Conservation (phyloP, 1,140 invertebrate species). For the Procambarus clarkii region DNA sequence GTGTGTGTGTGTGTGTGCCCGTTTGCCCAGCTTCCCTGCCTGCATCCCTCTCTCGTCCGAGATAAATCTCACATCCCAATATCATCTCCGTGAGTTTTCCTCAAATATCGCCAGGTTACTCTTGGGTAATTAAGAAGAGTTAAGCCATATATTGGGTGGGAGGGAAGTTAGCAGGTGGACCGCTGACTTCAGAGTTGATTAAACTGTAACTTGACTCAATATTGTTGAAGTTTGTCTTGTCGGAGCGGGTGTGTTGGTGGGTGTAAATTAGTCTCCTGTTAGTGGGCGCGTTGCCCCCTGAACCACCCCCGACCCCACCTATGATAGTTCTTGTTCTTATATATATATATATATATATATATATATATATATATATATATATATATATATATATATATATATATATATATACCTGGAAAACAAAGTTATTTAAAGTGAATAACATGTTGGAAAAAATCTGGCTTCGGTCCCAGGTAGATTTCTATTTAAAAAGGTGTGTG, state of each 20-base stretch:
- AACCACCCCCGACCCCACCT: no score
- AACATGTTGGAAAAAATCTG: no score
- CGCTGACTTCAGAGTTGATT: neutral
- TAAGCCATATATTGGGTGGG: neutral
- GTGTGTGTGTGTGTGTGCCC: no score
- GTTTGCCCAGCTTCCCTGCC: neutral
- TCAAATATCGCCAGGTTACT: neutral
- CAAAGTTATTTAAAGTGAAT: no score
- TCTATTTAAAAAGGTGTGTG: no score
- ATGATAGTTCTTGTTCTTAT: no score
- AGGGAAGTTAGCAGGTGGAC: neutral
- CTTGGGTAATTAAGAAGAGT: constrained; percentile 12
- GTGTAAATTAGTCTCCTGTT: neutral
- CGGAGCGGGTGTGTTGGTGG: neutral
- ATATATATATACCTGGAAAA: no score
- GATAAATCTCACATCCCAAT: neutral
- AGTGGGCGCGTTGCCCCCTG: no score
- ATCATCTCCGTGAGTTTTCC: neutral
- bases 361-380: no score
- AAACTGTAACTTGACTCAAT: constrained; percentile 1
- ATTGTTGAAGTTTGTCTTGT: constrained; percentile 16
- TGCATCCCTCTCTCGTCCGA: neutral
- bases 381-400: no score
- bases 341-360: no score
- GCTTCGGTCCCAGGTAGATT: no score